Conservation (phyloP, 2,113 vertebrate genomes). For the Dicaeum eximium region DNA sequence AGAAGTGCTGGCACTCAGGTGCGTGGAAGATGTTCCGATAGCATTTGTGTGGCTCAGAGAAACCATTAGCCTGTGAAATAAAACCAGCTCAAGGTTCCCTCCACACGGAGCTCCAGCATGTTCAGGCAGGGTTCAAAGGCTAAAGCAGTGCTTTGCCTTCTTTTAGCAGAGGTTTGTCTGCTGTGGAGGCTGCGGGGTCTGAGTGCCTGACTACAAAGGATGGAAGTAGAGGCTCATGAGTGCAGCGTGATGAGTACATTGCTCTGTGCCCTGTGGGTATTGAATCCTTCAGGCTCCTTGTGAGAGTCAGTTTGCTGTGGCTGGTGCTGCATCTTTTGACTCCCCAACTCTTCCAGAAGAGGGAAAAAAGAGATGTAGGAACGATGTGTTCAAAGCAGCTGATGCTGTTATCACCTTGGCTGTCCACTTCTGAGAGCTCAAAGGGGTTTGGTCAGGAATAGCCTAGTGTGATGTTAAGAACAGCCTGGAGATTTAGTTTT, state of each 20-base stretch:
- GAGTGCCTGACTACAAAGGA: not conserved
- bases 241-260: not conserved
- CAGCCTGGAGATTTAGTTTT: not conserved
- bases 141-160: not conserved
- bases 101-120: not conserved
- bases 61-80: not conserved
- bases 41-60: not conserved
- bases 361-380: not conserved
- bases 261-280: not conserved
- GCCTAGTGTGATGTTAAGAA: not conserved
- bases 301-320: not conserved
- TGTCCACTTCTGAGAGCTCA: not conserved
- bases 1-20: not conserved
- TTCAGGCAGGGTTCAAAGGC: conserved; percentile 31
- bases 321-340: not conserved
- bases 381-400: not conserved
- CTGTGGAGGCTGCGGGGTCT: not conserved
- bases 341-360: rapidly evolving
- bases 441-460: not conserved
- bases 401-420: not conserved
- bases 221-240: not conserved
- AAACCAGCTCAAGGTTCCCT: not conserved
- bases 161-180: not conserved
- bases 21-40: not conserved
- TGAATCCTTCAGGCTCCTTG: not conserved